Base-by-base conservation (phyloP, 2,888 invertebrate species). In the Stenodera caucasica region DNA sequence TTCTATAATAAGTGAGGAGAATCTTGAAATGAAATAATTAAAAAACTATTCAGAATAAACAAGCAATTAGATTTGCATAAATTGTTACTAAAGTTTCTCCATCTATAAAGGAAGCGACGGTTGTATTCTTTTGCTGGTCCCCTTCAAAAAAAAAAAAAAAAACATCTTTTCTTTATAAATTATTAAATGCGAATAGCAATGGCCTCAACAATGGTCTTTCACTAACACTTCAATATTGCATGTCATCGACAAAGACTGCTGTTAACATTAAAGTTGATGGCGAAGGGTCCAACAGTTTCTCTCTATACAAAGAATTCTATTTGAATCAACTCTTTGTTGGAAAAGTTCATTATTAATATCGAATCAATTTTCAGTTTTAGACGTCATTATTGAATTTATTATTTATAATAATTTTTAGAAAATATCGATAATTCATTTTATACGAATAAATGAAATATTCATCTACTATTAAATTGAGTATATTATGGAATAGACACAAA, bases 181-280 rank as follows among this genome's bases (percentile, higher is more conserved):
- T 11, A 40, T 21, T 40, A 40, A 40, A 18, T 15, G 14, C 15
- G 8, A 37, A 37, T 15, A 37, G 37, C 8, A 37, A 37, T 18
- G 40, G 2, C 11, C 18, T 40, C 18, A 11, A 40, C 40, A 18
- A 40, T 40, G 11, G 40, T 40, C 32, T 29, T 32, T 52, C 52
- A 32, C 32, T 32, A 18, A 33, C 32, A 52, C 32, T 33, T 52
- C 52, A 52, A 52, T 52, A 52, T 29, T 29, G 52, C 52, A 29
- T 52, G 52, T 32, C 32, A 52, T 52, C 32, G 2, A 52, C 32
- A 29, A 40, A 21, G 40, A 21, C 18, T 21, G 21, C 9, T 40
- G 32, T 18, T 14, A 52, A 14, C 32, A 52, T 52, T 33, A 52
- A 51, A 26, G 18, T 49, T n/a, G 35, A 35, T 32, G 32, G 11